phyloP scores from a whole-genome alignment of 92 coral and sea anemone genomes.

The Nematostella vectensis region DNA sequence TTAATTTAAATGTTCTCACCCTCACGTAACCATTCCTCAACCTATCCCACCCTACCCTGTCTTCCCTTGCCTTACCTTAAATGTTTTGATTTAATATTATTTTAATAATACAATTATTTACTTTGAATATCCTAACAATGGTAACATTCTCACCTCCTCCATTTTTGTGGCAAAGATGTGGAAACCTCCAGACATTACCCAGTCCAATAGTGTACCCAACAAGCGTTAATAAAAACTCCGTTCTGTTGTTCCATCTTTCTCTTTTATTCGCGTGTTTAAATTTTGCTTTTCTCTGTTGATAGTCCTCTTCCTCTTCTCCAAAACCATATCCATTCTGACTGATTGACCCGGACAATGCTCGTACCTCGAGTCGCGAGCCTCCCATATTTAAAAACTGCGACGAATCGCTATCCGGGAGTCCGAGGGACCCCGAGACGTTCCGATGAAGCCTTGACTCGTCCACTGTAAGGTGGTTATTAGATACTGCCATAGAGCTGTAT shows the following conservation, averaged over 20 bases:
- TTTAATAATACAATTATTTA: no score
- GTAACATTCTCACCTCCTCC: slow-evolving; percentile 88
- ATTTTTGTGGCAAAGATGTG: slow-evolving; percentile 87
- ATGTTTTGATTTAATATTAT: no score
- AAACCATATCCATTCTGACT: slow-evolving; percentile 27
- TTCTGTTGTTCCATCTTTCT: slow-evolving; percentile 88
- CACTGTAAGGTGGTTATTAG: slow-evolving; percentile 25
- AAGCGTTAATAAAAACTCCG: slow-evolving; percentile 82
- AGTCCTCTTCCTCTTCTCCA: slow-evolving; percentile 10
- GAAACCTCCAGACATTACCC: slow-evolving; percentile 96
- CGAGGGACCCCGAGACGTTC: slow-evolving; percentile 1
- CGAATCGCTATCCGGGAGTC: slow-evolving; percentile 4
- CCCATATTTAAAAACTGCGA: slow-evolving; percentile 11
- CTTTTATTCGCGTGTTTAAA: slow-evolving; percentile 29
- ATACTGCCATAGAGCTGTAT: slow-evolving; percentile 19
- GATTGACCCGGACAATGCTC: slow-evolving; percentile 20
- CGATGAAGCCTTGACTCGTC: slow-evolving; percentile 5
- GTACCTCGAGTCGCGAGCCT: slow-evolving; percentile 19
- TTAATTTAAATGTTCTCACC: no score
- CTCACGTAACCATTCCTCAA: no score
- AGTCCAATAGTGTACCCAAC: slow-evolving; percentile 94
- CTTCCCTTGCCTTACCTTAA: no score
- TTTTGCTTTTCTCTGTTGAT: slow-evolving; percentile 14
- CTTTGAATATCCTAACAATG: no score
- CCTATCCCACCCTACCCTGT: no score